A percentile compares a stretch with the other conserved stretches of the same genome.
Evolutionary conservation across 2,797 vertebrate genomes (phyloP).

Genomic region (Thunnus albacares): DNA sequence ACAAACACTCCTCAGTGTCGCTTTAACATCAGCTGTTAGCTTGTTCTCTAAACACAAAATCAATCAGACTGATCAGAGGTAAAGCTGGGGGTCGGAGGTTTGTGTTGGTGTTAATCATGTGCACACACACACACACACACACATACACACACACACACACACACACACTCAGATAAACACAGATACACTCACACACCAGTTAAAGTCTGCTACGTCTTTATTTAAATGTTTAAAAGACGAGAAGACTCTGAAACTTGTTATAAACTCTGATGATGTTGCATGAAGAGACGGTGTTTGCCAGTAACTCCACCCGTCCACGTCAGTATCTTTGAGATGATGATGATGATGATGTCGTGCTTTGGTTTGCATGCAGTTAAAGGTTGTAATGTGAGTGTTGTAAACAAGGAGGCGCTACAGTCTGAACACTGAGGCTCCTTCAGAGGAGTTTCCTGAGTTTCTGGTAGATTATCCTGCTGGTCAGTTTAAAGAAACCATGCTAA

Average conservation of each 20-base stretch:
- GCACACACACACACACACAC: not conserved
- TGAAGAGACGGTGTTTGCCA: conserved; percentile 39
- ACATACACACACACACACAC: not conserved
- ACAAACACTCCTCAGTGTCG: too few species aligned
- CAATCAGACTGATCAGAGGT: not conserved
- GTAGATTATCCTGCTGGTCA: not conserved
- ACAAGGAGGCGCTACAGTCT: conserved; percentile 7
- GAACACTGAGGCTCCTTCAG: conserved; percentile 21
- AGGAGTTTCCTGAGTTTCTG: not conserved
- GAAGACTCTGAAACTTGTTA: not conserved
- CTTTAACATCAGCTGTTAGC: too few species aligned
- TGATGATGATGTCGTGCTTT: conserved; percentile 35
- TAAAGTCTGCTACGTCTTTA: too few species aligned
- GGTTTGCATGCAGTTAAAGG: conserved; percentile 65
- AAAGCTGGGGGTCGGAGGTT: not conserved
- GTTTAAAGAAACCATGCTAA: conserved; percentile 1
- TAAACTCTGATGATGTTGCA: conserved; percentile 42
- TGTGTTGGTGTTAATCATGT: too few species aligned
- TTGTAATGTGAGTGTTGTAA: conserved; percentile 38
- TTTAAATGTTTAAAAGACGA: not conserved
- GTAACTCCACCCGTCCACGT: not conserved
- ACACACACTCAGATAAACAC: not conserved
- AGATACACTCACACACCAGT: not conserved
- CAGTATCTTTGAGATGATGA: conserved; percentile 13
- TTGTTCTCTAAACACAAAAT: not conserved